Percentiles rank a stretch among this genome's conserved stretches.
Evolutionary conservation across 2,113 vertebrate genomes (phyloP).

Genomic region (Marcusenius ussheri): DNA sequence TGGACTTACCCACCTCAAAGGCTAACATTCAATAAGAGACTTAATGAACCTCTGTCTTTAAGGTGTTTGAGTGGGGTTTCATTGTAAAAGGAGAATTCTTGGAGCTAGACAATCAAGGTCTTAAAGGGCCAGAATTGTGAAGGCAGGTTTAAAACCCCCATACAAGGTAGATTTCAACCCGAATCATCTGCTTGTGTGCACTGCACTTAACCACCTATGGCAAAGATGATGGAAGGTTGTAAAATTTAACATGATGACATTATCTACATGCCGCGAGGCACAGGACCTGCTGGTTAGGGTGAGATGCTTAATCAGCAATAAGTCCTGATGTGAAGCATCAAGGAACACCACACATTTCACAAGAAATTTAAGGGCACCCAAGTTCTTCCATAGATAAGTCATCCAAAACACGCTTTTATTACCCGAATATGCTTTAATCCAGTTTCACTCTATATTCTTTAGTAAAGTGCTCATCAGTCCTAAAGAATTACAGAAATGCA

Average conservation of each 20-base stretch:
- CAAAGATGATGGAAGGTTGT: not conserved
- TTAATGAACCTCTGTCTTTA: not conserved
- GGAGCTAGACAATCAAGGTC: not conserved
- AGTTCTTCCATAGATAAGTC: not conserved
- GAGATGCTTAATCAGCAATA: not conserved
- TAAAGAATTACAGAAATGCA: not conserved
- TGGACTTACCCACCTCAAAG: not conserved
- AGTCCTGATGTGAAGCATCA: not conserved
- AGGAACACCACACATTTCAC: not conserved
- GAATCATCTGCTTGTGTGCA: not conserved
- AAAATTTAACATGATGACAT: not conserved
- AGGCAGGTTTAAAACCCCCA: not conserved
- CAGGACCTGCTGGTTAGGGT: not conserved
- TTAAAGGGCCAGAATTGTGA: not conserved
- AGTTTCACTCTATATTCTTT: not conserved
- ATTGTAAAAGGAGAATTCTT: not conserved
- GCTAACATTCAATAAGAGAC: not conserved
- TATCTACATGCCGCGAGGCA: not conserved
- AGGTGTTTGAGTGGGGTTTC: not conserved
- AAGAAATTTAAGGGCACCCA: not conserved
- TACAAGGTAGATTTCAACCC: not conserved
- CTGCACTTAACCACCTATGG: not conserved
- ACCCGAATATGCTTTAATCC: not conserved
- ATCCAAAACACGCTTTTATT: not conserved
- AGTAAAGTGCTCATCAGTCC: not conserved